A percentile compares a stretch with the other conserved stretches of the same genome.
Conservation (phyloP, 2,113 vertebrate genomes). For the Sarotherodon lohbergeri region DNA sequence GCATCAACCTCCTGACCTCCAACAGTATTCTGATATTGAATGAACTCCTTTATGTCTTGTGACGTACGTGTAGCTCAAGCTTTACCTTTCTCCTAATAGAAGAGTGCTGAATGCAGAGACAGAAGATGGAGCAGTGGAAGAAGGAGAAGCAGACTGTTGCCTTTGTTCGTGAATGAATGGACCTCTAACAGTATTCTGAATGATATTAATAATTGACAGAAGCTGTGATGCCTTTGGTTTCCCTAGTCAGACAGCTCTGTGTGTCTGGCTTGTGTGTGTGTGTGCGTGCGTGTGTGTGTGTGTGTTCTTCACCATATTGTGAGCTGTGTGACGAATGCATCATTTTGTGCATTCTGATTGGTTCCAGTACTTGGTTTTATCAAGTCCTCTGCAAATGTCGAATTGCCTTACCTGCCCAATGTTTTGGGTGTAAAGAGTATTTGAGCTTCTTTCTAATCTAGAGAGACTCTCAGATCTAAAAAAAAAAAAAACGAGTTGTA, state of each 20-base stretch:
- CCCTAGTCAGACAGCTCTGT: background rate
- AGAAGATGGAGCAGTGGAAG: background rate
- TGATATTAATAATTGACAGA: slow-evolving; percentile 50
- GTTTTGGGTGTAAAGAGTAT: slow-evolving; percentile 16
- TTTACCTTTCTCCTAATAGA: slow-evolving; percentile 1
- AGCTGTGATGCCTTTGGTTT: slow-evolving; percentile 41
- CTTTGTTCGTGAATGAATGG: slow-evolving; percentile 34
- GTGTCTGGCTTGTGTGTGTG: background rate
- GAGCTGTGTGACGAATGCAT: slow-evolving; percentile 73
- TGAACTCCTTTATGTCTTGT: slow-evolving; percentile 14
- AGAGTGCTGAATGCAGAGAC: slow-evolving; percentile 7
- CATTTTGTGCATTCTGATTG: slow-evolving; percentile 65
- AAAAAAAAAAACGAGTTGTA: background rate
- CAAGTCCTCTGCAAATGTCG: slow-evolving; percentile 50
- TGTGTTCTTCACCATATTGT: slow-evolving; percentile 34
- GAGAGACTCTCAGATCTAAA: background rate
- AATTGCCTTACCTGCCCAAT: slow-evolving; percentile 40
- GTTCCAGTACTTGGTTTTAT: slow-evolving; percentile 70
- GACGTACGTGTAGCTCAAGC: slow-evolving; percentile 24
- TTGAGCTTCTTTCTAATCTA: slow-evolving; percentile 1
- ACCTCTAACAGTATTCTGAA: slow-evolving; percentile 58
- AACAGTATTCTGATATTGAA: slow-evolving; percentile 51
- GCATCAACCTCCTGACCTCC: slow-evolving; percentile 50
- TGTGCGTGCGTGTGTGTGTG: background rate
- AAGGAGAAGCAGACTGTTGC: slow-evolving; percentile 12